phyloP scores from a whole-genome alignment of 2,888 invertebrate genomes.

The Tortrix viridana region DNA sequence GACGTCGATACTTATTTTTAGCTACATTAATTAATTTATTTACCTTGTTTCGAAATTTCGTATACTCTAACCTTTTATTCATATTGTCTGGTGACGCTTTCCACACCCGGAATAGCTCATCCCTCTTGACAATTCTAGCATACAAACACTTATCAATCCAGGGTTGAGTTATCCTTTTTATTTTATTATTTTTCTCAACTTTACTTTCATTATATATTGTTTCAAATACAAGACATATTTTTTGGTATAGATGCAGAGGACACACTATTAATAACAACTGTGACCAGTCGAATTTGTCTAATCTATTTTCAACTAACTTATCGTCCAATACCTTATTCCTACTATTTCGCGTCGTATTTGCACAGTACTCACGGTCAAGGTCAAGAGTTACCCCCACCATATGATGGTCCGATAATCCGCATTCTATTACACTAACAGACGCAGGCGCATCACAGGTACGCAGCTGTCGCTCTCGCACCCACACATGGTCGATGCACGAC shows the following conservation, averaged over 20 bases:
- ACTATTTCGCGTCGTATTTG: background rate
- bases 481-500: conserved; percentile 23
- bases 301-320: conserved; percentile 12
- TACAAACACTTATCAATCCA: background rate
- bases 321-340: conserved; percentile 6
- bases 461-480: conserved; percentile 13
- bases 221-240: conserved; percentile 5
- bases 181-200: background rate
- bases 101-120: background rate
- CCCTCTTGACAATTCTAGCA: background rate
- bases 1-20: background rate
- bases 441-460: background rate
- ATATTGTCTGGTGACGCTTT: background rate
- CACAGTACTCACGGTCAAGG: background rate
- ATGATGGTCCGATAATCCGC: conserved; percentile 20
- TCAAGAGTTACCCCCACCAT: conserved; percentile 11
- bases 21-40: background rate
- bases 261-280: background rate
- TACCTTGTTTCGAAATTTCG: background rate
- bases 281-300: conserved; percentile 3
- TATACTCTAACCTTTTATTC: background rate
- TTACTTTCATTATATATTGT: background rate
- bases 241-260: conserved; percentile 1
- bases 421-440: conserved; percentile 6
- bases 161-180: background rate